Evolutionary conservation across 92 coral and sea anemone species (phyloP).

Genomic region (Paragorgia papillata): DNA sequence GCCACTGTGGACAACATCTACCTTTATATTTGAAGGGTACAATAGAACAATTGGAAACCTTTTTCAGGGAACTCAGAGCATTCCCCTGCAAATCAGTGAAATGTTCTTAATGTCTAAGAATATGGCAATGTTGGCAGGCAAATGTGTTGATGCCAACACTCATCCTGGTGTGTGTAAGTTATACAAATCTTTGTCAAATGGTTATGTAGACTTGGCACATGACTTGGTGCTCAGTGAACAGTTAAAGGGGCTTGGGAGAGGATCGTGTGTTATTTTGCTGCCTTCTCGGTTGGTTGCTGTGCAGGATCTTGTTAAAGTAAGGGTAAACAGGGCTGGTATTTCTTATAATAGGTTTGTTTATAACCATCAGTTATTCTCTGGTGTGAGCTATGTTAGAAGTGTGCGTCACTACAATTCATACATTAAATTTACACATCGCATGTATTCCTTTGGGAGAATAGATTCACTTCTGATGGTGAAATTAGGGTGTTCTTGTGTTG

Average conservation of each 20-base stretch:
- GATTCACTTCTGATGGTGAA: background rate
- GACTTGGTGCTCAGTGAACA: background rate
- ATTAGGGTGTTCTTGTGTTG: background rate
- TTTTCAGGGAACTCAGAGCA: conserved; percentile 1
- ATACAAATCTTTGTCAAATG: background rate
- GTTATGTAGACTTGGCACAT: background rate
- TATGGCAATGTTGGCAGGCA: background rate
- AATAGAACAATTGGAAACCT: background rate
- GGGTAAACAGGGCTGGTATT: background rate
- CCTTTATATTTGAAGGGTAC: conserved; percentile 15
- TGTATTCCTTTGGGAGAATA: background rate
- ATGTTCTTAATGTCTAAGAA: background rate
- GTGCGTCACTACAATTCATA: background rate
- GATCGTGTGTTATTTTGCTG: background rate
- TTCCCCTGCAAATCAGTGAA: background rate
- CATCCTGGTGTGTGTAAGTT: background rate
- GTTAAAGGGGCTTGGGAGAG: background rate
- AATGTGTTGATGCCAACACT: background rate
- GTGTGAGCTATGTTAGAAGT: background rate
- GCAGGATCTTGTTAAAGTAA: background rate
- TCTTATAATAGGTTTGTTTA: background rate
- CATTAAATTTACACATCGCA: background rate
- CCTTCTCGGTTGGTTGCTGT: background rate
- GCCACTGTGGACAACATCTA: conserved; percentile 7
- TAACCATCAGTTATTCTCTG: background rate